These are phyloP conservation scores for Xenopus borealis DNA, from an alignment of 2,113 vertebrate species.

Conservation along the genomic window DNA sequence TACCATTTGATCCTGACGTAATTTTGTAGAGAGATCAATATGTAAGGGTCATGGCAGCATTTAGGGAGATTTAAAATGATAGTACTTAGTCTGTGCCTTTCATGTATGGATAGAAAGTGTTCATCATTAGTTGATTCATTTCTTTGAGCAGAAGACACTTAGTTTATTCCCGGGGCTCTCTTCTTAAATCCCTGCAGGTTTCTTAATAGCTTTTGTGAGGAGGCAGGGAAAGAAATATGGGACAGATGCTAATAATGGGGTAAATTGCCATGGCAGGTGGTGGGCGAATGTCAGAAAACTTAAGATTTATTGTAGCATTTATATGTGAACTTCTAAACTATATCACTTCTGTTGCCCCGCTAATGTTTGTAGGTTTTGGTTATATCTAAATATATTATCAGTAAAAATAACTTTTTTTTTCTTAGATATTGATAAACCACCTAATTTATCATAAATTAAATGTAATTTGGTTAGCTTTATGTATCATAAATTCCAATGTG, in stretches of 20 bases:
- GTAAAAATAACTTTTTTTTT: too few species aligned
- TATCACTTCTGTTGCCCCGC: too few species aligned
- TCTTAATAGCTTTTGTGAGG: slow-evolving; percentile 33
- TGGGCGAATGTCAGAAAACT: slow-evolving; percentile 27
- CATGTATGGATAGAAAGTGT: slow-evolving; percentile 15
- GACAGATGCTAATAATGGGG: slow-evolving; percentile 41
- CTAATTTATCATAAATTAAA: too few species aligned
- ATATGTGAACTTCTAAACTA: background rate
- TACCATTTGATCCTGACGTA: too few species aligned
- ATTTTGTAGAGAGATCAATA: background rate
- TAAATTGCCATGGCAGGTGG: slow-evolving; percentile 32
- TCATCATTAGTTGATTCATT: slow-evolving; percentile 25
- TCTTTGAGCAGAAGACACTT: slow-evolving; percentile 20
- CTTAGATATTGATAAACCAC: too few species aligned
- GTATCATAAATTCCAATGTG: too few species aligned
- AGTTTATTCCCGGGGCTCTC: slow-evolving; percentile 23
- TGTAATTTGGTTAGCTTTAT: too few species aligned
- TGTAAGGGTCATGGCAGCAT: slow-evolving; percentile 25
- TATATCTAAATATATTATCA: too few species aligned
- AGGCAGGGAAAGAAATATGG: slow-evolving; percentile 9
- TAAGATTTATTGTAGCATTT: slow-evolving; percentile 2
- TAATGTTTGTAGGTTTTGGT: too few species aligned
- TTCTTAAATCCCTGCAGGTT: slow-evolving; percentile 26
- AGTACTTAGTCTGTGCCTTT: background rate
- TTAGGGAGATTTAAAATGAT: background rate